Evolutionary conservation across 2,888 invertebrate genomes (phyloP).

Genomic region (Hanleya hanleyi): DNA sequence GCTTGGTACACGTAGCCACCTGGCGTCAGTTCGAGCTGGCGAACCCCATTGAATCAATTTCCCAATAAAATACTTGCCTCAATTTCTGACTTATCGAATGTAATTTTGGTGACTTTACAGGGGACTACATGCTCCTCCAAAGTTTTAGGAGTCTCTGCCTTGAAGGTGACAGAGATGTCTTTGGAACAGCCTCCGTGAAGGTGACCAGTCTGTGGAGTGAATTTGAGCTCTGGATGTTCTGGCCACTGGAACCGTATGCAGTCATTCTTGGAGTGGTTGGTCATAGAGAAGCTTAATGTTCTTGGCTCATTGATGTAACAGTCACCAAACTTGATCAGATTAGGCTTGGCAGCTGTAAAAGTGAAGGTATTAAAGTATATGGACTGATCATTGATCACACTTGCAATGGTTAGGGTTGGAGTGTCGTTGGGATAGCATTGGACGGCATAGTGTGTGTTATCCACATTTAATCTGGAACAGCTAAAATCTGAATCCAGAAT

Average conservation of each 20-base stretch:
- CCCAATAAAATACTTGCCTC: constrained; percentile 45
- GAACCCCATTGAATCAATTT: background rate
- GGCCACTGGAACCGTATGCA: constrained; percentile 70
- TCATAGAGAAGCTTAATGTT: constrained; percentile 68
- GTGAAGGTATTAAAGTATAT: no score
- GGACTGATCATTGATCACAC: no score
- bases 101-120: constrained; percentile 69
- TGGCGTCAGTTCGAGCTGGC: no score
- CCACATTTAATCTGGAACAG: no score
- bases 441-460: no score
- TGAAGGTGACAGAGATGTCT: constrained; percentile 76
- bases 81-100: constrained; percentile 64
- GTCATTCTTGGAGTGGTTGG: constrained; percentile 70
- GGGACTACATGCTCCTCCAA: constrained; percentile 57
- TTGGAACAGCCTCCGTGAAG: constrained; percentile 73
- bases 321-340: constrained; percentile 72
- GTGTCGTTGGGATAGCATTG: no score
- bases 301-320: constrained; percentile 69
- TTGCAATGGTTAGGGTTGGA: no score
- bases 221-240: constrained; percentile 72
- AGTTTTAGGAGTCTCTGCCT: constrained; percentile 72
- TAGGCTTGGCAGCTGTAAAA: constrained; percentile 69
- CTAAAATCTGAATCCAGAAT: no score
- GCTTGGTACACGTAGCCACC: no score
- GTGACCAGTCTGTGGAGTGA: constrained; percentile 75